Evolutionary conservation across 2,888 invertebrate genomes (phyloP).

Genomic region (Drosophila affinis): DNA sequence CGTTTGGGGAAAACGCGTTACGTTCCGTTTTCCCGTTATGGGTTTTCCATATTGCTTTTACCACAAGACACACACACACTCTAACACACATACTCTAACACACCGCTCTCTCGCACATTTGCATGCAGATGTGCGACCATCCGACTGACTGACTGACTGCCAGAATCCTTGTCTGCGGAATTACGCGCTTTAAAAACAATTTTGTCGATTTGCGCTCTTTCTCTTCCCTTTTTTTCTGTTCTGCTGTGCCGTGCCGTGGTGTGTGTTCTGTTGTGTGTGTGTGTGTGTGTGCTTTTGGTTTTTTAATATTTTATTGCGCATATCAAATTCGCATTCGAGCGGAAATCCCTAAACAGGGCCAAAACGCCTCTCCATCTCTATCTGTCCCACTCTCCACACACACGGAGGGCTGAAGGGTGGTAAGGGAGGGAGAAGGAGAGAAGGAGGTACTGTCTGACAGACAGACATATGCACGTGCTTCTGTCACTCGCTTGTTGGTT

Average conservation of each 20-base stretch:
- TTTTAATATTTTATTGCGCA: constrained; percentile 78
- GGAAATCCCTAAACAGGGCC: constrained; percentile 74
- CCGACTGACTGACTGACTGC: constrained; percentile 18
- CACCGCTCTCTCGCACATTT: constrained; percentile 14
- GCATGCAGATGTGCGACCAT: constrained; percentile 37
- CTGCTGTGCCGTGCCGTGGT: neutral
- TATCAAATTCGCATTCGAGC: constrained; percentile 77
- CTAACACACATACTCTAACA: constrained; percentile 1
- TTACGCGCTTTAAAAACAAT: constrained; percentile 78
- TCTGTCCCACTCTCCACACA: constrained; percentile 14
- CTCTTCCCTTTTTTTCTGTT: neutral
- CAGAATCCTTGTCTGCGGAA: constrained; percentile 49
- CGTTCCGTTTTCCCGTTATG: constrained; percentile 28
- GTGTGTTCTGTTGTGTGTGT: constrained; percentile 8
- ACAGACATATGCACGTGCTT: constrained; percentile 66
- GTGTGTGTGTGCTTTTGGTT: constrained; percentile 27
- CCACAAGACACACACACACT: constrained; percentile 27
- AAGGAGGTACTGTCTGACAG: constrained; percentile 1
- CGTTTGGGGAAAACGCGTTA: constrained; percentile 43
- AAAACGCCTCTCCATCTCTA: constrained; percentile 49
- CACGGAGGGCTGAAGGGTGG: neutral
- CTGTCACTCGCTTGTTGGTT: constrained; percentile 72
- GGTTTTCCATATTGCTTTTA: constrained; percentile 46
- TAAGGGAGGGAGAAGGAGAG: neutral
- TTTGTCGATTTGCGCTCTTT: constrained; percentile 56